Evolutionary conservation across 2,797 vertebrate genomes (phyloP).

Genomic region (Mastacembelus armatus): DNA sequence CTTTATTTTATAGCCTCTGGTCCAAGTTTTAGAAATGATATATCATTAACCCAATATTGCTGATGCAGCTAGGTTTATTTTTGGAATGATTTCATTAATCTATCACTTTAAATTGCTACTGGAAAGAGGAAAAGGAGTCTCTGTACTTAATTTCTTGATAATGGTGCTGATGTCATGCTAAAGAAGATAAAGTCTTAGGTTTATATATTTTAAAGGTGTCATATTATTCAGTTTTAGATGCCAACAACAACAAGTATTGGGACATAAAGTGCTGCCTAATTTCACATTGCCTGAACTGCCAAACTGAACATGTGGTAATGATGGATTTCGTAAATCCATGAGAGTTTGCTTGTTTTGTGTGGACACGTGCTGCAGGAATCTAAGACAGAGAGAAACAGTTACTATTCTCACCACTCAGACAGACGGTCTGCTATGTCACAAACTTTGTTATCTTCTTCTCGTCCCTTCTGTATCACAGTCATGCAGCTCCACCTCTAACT

Average conservation of each 20-base stretch:
- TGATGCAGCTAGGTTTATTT: conserved; percentile 8
- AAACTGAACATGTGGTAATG: neutral
- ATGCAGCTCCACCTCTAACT: conserved; percentile 49
- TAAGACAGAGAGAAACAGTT: neutral
- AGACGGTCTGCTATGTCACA: conserved; percentile 38
- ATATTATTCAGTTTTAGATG: neutral
- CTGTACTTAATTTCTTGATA: neutral
- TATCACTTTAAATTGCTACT: conserved; percentile 4
- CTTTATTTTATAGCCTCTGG: conserved; percentile 12
- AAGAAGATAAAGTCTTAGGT: neutral
- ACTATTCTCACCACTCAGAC: conserved; percentile 7
- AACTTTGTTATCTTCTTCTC: conserved; percentile 62
- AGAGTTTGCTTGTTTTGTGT: neutral
- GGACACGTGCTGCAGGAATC: conserved; percentile 3
- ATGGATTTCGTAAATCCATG: too few relatives aligned
- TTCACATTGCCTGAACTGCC: neutral
- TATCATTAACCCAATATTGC: neutral
- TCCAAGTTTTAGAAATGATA: neutral
- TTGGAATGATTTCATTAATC: neutral
- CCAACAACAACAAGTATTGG: neutral
- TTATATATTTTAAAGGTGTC: neutral
- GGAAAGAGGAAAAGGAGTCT: neutral
- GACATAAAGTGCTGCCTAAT: neutral
- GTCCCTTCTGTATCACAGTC: conserved; percentile 50
- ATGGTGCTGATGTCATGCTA: neutral